Base-by-base conservation (phyloP, 2,113 vertebrate species). In the Mirounga angustirostris region DNA sequence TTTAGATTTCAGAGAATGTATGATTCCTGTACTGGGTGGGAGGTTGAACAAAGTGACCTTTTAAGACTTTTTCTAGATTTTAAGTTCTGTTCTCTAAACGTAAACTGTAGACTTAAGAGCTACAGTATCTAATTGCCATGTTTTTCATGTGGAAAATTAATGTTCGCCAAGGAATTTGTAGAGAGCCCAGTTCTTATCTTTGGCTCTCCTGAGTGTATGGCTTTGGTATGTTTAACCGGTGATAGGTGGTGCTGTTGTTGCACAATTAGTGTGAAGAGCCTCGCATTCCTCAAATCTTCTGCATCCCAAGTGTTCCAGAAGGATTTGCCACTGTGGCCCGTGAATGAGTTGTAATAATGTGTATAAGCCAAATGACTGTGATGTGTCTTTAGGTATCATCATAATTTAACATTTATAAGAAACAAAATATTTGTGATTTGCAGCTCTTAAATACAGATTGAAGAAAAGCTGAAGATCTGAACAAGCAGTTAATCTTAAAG, bases 391-490 rank as follows among this genome's bases (percentile, higher is more conserved):
- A 43, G 0, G 73, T 28, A 63, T 58, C 85, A 59, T 4, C 46
- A 82, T 97, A 71, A 61, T 81, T 36, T 78, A 80, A 85, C n/a
- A 80, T 71, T 97, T 79, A 61, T 63, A 93, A 83, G 81, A 92
- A 79, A 61, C 21, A 94, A 92, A 85, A 76, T 89, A 91, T 89
- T 97, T 83, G 56, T 0, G 46, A 46, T 86, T 98, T 98, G 46
- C 54, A 97, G 61, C 19, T 98, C 84, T 97, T 97, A 97, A 97
- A 98, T 96, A 92, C 56, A 78, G 95, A 88, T 96, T 93, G 94
- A 92, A 95, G 88, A 91, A 94, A 87, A 97, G 83, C n/a, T 86
- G 91, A 80, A 98, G 89, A 97, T 89, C 22, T 96, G 87, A 98
- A 98, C 95, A 97, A 93, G 54, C 83, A 74, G 30, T 94, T 93